Percentiles rank a stretch among this genome's conserved stretches.
Conservation (phyloP, 2,797 vertebrate genomes). For the Anas capensis region DNA sequence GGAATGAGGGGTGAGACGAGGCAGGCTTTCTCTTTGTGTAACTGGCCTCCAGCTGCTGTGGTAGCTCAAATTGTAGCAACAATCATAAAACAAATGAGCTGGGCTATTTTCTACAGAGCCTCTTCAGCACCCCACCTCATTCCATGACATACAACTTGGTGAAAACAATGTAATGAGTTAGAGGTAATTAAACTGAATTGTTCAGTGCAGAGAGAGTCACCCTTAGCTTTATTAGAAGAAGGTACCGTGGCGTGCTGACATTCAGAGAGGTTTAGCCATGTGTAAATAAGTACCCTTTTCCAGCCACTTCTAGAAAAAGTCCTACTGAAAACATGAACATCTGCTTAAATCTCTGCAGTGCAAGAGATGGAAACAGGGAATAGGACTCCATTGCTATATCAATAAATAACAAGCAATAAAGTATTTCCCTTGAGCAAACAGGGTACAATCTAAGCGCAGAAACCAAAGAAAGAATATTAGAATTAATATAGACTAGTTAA, state of each 20-base stretch:
- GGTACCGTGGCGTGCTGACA: neutral
- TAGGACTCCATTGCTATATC: neutral
- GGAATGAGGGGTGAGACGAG: neutral
- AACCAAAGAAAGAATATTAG: neutral
- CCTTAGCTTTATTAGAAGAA: neutral
- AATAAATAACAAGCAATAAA: neutral
- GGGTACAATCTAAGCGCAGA: neutral
- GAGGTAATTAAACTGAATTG: neutral
- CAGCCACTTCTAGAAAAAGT: neutral
- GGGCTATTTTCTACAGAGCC: no score
- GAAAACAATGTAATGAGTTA: no score
- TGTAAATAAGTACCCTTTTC: neutral
- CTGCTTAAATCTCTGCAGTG: neutral
- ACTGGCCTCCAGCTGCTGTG: no score
- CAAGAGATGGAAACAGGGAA: neutral
- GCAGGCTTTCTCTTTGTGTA: no score
- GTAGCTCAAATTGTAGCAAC: no score
- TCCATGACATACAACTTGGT: no score
- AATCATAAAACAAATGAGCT: no score
- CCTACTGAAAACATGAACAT: neutral
- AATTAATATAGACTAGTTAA: neutral
- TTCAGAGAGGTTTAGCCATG: neutral
- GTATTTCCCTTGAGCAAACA: neutral
- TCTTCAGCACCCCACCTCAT: no score
- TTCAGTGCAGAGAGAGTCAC: neutral